Percentiles rank a stretch among this genome's conserved stretches.
Conservation (phyloP, 2,113 vertebrate species). For the Neodon shergylaensis region DNA sequence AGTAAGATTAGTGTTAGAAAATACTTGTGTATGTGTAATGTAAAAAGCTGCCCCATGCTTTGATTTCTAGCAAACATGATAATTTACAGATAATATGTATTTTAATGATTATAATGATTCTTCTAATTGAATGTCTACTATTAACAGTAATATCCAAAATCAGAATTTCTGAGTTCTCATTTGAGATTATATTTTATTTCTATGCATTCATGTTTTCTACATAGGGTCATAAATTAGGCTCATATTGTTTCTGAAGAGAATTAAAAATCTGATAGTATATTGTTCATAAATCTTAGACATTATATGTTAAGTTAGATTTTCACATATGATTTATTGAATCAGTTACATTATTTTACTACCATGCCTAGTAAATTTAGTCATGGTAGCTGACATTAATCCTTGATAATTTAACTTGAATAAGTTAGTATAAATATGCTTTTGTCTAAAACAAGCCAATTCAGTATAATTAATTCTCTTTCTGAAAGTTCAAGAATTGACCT, state of each 20-base stretch:
- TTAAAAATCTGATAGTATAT: constrained; percentile 40
- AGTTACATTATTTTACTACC: constrained; percentile 23
- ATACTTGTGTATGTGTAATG: constrained; percentile 31
- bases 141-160: constrained; percentile 3
- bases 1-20: constrained; percentile 48
- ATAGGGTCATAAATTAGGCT: constrained; percentile 48
- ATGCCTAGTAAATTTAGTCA: constrained; percentile 43
- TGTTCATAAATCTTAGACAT: constrained; percentile 46
- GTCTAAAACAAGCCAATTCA: constrained; percentile 47
- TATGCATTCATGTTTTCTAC: constrained; percentile 51
- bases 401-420: constrained; percentile 45
- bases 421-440: constrained; percentile 45
- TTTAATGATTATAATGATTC: constrained; percentile 48
- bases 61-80: constrained; percentile 45
- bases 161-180: constrained; percentile 35
- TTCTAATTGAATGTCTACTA: constrained; percentile 14
- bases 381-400: background rate
- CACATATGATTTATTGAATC: constrained; percentile 12
- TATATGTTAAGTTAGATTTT: constrained; percentile 51
- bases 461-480: constrained; percentile 47
- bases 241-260: constrained; percentile 37
- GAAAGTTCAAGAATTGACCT: constrained; percentile 45
- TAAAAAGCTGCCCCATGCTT: background rate
- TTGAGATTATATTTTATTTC: constrained; percentile 58
- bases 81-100: background rate